Evolutionary conservation across 2,888 invertebrate species (phyloP).

Genomic region (Synanthedon tipuliformis): DNA sequence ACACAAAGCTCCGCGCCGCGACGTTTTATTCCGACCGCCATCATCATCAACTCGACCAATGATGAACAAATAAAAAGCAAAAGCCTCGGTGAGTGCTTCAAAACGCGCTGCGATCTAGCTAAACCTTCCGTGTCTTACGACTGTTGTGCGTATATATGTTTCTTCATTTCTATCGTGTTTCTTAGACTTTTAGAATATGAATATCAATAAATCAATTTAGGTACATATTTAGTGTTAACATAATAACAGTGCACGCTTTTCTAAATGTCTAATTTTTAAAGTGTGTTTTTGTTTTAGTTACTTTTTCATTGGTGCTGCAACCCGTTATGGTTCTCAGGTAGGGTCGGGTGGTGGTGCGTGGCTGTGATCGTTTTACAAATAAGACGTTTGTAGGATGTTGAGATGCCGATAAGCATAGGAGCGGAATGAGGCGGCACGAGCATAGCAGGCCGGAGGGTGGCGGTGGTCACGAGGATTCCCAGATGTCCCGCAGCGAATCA

Average conservation of each 20-base stretch:
- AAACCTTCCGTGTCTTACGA: conserved; percentile 15
- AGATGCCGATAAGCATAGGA: conserved; percentile 60
- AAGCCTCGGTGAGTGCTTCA: conserved; percentile 42
- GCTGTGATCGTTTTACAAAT: conserved; percentile 52
- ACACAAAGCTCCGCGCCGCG: conserved; percentile 20
- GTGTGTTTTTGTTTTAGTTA: conserved; percentile 21
- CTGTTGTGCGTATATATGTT: conserved; percentile 16
- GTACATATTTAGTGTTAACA: conserved; percentile 52
- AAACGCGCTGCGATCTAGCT: conserved; percentile 7
- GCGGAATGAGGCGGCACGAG: conserved; percentile 54
- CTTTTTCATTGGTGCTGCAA: conserved; percentile 17
- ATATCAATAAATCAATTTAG: conserved; percentile 21
- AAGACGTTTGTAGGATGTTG: conserved; percentile 57
- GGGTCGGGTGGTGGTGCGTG: conserved; percentile 34
- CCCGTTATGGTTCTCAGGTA: conserved; percentile 34
- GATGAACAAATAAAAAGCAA: conserved; percentile 30
- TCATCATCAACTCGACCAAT: conserved; percentile 10
- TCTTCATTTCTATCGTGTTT: conserved; percentile 26
- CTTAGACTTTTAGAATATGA: conserved; percentile 45
- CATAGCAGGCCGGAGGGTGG: conserved; percentile 45
- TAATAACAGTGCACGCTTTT: conserved; percentile 47
- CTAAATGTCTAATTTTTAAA: conserved; percentile 43
- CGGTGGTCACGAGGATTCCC: conserved; percentile 51
- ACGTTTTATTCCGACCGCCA: conserved; percentile 22
- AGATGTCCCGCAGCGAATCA: conserved; percentile 81